A percentile compares a stretch with the other conserved stretches of the same genome.
Evolutionary conservation across 2,888 invertebrate genomes (phyloP).

Genomic region (Pinctada fucata): DNA sequence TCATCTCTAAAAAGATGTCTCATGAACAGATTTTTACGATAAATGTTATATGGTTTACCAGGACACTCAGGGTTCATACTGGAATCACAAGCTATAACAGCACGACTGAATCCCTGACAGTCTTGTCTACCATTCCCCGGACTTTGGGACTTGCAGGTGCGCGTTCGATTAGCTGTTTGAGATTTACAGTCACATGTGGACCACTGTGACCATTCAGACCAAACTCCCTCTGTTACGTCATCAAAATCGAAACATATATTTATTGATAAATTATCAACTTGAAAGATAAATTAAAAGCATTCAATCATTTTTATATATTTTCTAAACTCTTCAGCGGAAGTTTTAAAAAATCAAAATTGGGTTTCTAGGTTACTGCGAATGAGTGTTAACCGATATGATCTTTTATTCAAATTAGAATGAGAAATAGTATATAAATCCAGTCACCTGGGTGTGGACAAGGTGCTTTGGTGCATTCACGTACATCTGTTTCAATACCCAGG

Average conservation of each 20-base stretch:
- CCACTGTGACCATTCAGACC: conserved; percentile 23
- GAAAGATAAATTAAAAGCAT: no score
- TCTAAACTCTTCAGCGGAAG: no score
- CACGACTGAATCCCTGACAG: conserved; percentile 6
- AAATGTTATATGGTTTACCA: background rate
- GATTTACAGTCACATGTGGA: conserved; percentile 14
- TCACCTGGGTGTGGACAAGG: conserved; percentile 15
- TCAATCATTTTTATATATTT: no score
- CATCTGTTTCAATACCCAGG: conserved; percentile 9
- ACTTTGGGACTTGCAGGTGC: conserved; percentile 10
- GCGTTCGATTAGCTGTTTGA: conserved; percentile 1
- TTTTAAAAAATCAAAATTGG: no score
- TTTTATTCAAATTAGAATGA: no score
- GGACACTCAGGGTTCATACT: background rate
- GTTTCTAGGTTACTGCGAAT: no score
- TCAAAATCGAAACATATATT: no score
- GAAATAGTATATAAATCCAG: no score
- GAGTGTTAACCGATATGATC: no score
- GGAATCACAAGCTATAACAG: background rate
- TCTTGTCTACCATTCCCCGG: conserved; percentile 13
- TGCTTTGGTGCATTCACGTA: conserved; percentile 11
- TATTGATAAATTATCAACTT: no score
- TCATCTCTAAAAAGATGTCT: no score
- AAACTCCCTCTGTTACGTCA: conserved; percentile 3
- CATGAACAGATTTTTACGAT: no score